Percentiles rank a stretch among this genome's conserved stretches.
These are phyloP conservation scores for Parnassius mnemosyne DNA, from an alignment of 2,888 invertebrate species.

Conservation along the genomic window DNA sequence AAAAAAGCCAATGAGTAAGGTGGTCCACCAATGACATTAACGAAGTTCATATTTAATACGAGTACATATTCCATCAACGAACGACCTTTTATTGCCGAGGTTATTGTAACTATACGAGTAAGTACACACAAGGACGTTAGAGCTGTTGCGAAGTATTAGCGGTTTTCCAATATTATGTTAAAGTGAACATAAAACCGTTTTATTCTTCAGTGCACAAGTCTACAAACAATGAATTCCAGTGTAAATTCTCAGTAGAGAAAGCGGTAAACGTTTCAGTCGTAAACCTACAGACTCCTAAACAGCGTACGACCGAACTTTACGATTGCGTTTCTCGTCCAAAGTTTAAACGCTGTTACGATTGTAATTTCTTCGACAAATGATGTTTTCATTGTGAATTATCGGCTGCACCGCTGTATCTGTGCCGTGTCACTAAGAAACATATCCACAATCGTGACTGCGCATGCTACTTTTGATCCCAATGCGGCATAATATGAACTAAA, in stretches of 20 bases:
- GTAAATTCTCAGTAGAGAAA: slow-evolving; percentile 37
- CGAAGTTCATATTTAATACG: no score
- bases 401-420: slow-evolving; percentile 29
- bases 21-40: no score
- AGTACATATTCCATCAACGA: no score
- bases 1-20: no score
- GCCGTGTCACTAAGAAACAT: background rate
- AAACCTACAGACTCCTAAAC: slow-evolving; percentile 36
- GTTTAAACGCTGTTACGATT: slow-evolving; percentile 31
- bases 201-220: background rate
- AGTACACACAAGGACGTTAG: no score
- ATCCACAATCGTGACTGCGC: background rate
- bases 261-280: slow-evolving; percentile 39
- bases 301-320: slow-evolving; percentile 48
- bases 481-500: slow-evolving; percentile 14
- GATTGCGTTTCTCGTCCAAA: slow-evolving; percentile 37
- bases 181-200: slow-evolving; percentile 7
- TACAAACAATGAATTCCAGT: slow-evolving; percentile 28
- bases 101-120: no score
- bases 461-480: slow-evolving; percentile 9
- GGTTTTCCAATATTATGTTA: background rate
- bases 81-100: no score
- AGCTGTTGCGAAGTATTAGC: no score
- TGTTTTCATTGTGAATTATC: slow-evolving; percentile 48
- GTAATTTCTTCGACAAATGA: slow-evolving; percentile 41